Base-by-base conservation (phyloP, 2,113 vertebrate genomes). In the Pseudopodoces humilis region DNA sequence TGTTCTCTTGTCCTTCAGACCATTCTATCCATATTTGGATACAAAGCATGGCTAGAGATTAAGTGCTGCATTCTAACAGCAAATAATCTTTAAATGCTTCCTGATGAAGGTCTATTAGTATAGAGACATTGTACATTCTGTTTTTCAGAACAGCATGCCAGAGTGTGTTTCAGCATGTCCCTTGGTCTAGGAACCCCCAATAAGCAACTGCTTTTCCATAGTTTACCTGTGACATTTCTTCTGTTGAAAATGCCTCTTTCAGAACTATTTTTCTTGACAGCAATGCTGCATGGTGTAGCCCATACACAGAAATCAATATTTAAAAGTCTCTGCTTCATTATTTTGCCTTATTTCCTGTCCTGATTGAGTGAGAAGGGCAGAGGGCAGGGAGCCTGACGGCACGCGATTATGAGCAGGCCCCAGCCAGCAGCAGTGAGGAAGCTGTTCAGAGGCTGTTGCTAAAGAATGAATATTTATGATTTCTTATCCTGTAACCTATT, bases 401-500 rank as follows among this genome's bases (percentile, higher is more conserved):
- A 64, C 18, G 12, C 3, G 58, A 91, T 91, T 95, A 76, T 75
- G 59, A 52, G 58, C 55, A 89, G 49, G 83, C 41, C 39, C 31
- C 62, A 78, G 89, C n/a, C 39, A 88, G 81, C 64, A 87, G 43
- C 16, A 0, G 41, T 35, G 58, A 92, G 43, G 74, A 92, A 60
- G 79, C 22, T 60, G 50, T 68, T 88, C 68, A 43, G 79, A 90
- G 39, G 75, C 79, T 65, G 81, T 11, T 89, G 55, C 43, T 76
- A 9, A 72, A 80, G 64, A 69, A 94, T 86, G 63, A 96, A 93
- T 91, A 88, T 86, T 95, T 97, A 94, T 95, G 86, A 84, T 94
- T 94, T 91, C 50, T 91, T 92, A 94, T 62, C 88, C 63, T 86
- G 43, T 59, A 94, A 91, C 56, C 69, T 85, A 90, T 88, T 95